These are phyloP conservation scores for Tiliacea citrago DNA, from an alignment of 2,888 invertebrate genomes.

Conservation along the genomic window DNA sequence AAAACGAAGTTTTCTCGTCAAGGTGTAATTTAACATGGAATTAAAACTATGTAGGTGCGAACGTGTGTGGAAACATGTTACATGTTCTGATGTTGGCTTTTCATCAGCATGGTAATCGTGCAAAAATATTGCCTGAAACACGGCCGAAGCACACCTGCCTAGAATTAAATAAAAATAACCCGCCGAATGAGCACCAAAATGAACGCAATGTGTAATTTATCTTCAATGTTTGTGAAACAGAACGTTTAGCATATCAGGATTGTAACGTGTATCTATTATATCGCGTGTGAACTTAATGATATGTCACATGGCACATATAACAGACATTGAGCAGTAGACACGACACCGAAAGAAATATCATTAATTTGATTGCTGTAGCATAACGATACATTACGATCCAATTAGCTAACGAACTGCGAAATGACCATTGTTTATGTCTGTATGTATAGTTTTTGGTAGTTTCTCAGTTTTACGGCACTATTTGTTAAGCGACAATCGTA, in stretches of 20 bases:
- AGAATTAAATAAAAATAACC: slow-evolving; percentile 90
- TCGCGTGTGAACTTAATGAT: slow-evolving; percentile 60
- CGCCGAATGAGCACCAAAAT: slow-evolving; percentile 80
- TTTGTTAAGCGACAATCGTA: slow-evolving; percentile 88
- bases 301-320: slow-evolving; percentile 47
- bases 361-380: slow-evolving; percentile 73
- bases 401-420: slow-evolving; percentile 85
- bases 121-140: slow-evolving; percentile 87
- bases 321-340: slow-evolving; percentile 47
- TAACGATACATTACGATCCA: slow-evolving; percentile 79
- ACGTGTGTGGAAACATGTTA: slow-evolving; percentile 73
- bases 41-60: slow-evolving; percentile 77
- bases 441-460: slow-evolving; percentile 80
- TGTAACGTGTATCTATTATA: slow-evolving; percentile 52
- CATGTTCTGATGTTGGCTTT: slow-evolving; percentile 87
- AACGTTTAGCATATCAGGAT: slow-evolving; percentile 78
- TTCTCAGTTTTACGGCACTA: slow-evolving; percentile 83
- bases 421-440: slow-evolving; percentile 80
- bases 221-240: slow-evolving; percentile 79
- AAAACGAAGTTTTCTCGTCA: too few relatives aligned
- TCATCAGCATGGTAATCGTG: slow-evolving; percentile 90
- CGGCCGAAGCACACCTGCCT: slow-evolving; percentile 84
- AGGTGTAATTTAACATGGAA: slow-evolving; percentile 75
- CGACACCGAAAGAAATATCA: slow-evolving; percentile 67
- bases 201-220: slow-evolving; percentile 81